Percentiles rank a stretch among this genome's conserved stretches.
Evolutionary conservation across 2,888 invertebrate genomes (phyloP).

Genomic region (Labia minor): DNA sequence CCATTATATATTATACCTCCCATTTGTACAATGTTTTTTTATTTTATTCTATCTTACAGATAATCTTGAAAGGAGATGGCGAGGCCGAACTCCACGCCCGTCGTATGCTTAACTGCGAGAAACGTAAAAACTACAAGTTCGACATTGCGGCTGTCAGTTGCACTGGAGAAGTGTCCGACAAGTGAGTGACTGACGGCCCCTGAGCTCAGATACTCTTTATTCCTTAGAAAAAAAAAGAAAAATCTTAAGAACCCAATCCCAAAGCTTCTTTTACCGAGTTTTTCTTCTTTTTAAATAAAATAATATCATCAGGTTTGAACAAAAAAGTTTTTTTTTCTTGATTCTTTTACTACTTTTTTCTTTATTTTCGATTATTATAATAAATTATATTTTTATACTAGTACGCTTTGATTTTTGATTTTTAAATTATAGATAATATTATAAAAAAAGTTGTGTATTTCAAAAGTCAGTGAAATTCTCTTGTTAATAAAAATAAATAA

Average conservation of each 20-base stretch:
- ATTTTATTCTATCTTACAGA: conserved; percentile 29
- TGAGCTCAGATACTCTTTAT: conserved; percentile 35
- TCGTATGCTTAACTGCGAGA: conserved; percentile 82
- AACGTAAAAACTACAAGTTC: conserved; percentile 88
- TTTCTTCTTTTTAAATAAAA: not conserved
- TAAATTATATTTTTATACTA: too few relatives aligned
- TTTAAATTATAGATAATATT: too few relatives aligned
- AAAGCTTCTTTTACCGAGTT: not conserved
- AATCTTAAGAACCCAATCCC: not conserved
- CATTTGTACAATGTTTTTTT: too few relatives aligned
- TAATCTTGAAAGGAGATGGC: conserved; percentile 41
- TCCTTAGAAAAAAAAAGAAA: not conserved
- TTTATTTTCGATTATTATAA: not conserved
- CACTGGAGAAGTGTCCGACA: conserved; percentile 71
- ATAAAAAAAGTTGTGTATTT: too few relatives aligned
- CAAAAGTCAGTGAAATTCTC: too few relatives aligned
- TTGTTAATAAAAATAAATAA: too few relatives aligned
- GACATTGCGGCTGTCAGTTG: conserved; percentile 90
- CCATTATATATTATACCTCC: too few relatives aligned
- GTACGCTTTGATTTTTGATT: too few relatives aligned
- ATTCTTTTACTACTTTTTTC: not conserved
- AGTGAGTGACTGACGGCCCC: conserved; percentile 43
- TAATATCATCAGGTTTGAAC: not conserved
- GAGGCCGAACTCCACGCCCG: conserved; percentile 76
- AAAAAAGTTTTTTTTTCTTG: not conserved